Evolutionary conservation across 2,797 vertebrate genomes (phyloP), one percentile per base, ranked within the genome.

Genomic region (Rhinatrema bivittatum): DNA sequence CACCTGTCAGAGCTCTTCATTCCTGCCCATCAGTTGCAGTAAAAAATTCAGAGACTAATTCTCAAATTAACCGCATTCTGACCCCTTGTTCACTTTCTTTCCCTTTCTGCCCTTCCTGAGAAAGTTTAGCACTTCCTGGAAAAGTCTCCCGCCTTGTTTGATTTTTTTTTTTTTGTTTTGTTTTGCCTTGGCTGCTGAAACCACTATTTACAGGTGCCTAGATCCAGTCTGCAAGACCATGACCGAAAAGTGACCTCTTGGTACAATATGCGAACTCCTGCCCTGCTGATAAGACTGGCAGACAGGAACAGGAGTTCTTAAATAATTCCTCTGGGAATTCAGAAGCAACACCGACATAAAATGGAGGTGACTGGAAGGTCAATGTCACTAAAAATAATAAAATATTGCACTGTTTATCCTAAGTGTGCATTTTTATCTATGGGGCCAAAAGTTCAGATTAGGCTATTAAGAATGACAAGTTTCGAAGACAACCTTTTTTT

Each of bases 81-180:
- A 74, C 76, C 79, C 28, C 64, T 61, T 65, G 63, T 60, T 74
- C 70, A 70, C 68, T 74, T 67, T 71, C 75, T 72, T 55, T 74
- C 63, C 52, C 68, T 66, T 64, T 61, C 59, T 81, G 79, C 76
- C 84, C 80, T 84, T 85, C 82, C 81, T 84, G 84, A 48, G 45
- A 56, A 68, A 82, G 80, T 84, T 82, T 80, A 82, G 78, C 57
- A 28, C 71, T 86, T 86, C 84, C 84, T 82, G 79, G 60, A 65
- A 49, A 67, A 75, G 72, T 54, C 73, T 63, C 68, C 25, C 36
- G 20, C 50, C 16, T 68, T 59, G 65, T 66, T 73, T 73, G 78
- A 81, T 72, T 73, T 73, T 72, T 68, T 62, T 46, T 66, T 75
- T 72, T 50, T 81, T 72, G 73, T 73, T 72, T 68, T 62, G 46